phyloP scores from a whole-genome alignment of 2,888 invertebrate genomes.

The Drosophila infuscata region DNA sequence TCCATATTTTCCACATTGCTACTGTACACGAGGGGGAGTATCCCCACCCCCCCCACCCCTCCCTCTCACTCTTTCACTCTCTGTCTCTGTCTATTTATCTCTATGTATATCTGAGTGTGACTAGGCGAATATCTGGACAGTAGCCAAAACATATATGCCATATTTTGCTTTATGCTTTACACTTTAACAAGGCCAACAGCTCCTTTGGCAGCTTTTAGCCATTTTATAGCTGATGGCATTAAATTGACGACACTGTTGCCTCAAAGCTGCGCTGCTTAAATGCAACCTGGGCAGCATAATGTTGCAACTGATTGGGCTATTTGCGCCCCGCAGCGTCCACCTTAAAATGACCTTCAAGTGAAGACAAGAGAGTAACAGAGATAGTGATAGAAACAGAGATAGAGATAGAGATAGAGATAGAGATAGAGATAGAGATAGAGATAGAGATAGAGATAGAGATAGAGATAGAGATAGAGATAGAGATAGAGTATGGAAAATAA shows the following conservation, averaged over 20 bases:
- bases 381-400: not conserved
- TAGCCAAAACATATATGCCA: slow-evolving; percentile 18
- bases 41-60: not conserved
- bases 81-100: not conserved
- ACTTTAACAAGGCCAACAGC: slow-evolving; percentile 22
- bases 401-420: not conserved
- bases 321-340: slow-evolving; percentile 11
- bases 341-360: slow-evolving; percentile 67
- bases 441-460: too few relatives aligned
- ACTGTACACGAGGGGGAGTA: not conserved
- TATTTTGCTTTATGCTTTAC: slow-evolving; percentile 41
- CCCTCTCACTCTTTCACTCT: too few relatives aligned
- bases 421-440: not conserved
- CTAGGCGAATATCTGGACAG: slow-evolving; percentile 55
- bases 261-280: slow-evolving; percentile 67
- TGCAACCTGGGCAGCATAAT: slow-evolving; percentile 72
- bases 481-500: not conserved
- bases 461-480: not conserved
- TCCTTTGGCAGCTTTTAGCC: slow-evolving; percentile 22
- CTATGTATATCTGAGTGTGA: slow-evolving; percentile 1
- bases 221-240: slow-evolving; percentile 63
- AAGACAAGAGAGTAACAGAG: not conserved
- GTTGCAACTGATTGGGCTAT: slow-evolving; percentile 60
- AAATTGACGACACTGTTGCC: slow-evolving; percentile 75
- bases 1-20: slow-evolving; percentile 64